These are phyloP conservation scores for Calonectris borealis DNA, from an alignment of 2,113 vertebrate species.

Conservation along the genomic window DNA sequence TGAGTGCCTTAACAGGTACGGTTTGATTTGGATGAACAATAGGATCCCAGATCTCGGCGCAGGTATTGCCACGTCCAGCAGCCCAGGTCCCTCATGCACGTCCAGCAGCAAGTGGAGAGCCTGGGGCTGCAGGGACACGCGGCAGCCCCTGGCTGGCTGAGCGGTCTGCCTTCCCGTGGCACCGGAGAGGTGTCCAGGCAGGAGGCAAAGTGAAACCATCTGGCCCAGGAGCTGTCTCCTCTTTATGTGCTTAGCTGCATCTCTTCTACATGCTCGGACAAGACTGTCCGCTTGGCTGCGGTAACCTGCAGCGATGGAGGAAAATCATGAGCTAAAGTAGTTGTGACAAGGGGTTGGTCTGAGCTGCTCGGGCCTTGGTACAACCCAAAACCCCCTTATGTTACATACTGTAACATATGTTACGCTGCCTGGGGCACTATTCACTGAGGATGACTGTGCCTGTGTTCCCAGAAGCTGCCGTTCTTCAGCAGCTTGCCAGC, in stretches of 20 bases:
- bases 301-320: background rate
- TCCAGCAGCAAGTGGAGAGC: background rate
- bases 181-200: background rate
- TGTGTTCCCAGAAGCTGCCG: background rate
- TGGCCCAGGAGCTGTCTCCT: background rate
- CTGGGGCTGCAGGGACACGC: accelerated
- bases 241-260: accelerated
- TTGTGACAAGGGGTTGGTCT: background rate
- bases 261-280: background rate
- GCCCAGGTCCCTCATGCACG: accelerated
- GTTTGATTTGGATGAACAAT: accelerated
- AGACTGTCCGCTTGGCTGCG: background rate
- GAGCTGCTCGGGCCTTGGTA: background rate
- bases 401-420: too few relatives aligned
- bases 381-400: background rate
- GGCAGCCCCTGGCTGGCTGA: background rate
- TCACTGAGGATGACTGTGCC: background rate
- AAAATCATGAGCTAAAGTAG: background rate
- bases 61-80: accelerated
- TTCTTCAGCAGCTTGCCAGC: background rate
- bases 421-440: background rate
- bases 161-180: background rate
- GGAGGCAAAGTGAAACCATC: background rate
- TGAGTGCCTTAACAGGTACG: too few relatives aligned
- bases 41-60: background rate